Evolutionary conservation across 2,113 vertebrate species (phyloP).

Genomic region (Dolichallabes microphthalmus): DNA sequence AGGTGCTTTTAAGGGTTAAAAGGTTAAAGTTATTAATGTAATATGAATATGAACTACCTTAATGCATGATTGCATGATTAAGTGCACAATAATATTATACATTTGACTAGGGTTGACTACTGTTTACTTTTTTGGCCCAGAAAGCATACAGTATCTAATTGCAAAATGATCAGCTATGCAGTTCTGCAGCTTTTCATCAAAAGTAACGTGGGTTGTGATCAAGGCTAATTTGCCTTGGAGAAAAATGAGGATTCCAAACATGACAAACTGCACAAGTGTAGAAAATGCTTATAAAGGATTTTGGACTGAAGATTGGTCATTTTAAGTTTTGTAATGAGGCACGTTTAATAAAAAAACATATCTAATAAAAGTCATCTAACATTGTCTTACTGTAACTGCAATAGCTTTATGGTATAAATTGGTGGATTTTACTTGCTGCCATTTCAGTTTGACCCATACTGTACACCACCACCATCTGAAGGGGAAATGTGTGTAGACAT

Average conservation of each 20-base stretch:
- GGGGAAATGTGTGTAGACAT: background rate
- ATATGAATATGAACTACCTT: too few species aligned
- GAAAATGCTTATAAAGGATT: background rate
- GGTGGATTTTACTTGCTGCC: background rate
- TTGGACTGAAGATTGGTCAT: background rate
- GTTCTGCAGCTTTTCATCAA: background rate
- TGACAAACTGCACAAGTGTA: background rate
- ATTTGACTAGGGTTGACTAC: too few species aligned
- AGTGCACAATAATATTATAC: too few species aligned
- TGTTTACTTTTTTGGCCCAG: background rate
- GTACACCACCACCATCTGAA: background rate
- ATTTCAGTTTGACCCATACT: background rate
- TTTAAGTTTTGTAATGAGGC: constrained; percentile 44
- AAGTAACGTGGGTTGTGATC: background rate
- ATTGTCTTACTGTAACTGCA: background rate
- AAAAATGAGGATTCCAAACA: background rate
- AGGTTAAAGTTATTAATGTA: too few species aligned
- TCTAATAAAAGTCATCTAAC: constrained; percentile 10
- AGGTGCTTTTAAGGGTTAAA: background rate
- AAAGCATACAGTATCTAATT: background rate
- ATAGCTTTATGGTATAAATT: background rate
- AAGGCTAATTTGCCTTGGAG: background rate
- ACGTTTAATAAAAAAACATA: background rate
- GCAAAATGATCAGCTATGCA: background rate
- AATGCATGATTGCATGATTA: too few species aligned